A percentile compares a stretch with the other conserved stretches of the same genome.
phyloP scores from a whole-genome alignment of 2,113 vertebrate genomes.

The Charina bottae region DNA sequence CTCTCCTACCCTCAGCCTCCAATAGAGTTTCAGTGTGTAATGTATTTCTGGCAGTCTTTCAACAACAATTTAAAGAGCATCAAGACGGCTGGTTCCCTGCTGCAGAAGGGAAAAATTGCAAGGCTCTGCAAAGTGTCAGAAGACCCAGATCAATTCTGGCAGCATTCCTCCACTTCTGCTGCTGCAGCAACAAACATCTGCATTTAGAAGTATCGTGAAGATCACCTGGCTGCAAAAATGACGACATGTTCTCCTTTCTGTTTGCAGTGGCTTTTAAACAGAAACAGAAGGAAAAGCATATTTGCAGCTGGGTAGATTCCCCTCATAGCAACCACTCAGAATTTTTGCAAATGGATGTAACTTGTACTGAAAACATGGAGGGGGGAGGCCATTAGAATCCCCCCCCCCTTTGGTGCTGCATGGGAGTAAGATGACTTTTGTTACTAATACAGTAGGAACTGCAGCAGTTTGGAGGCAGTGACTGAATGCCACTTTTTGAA shows the following conservation, averaged over 20 bases:
- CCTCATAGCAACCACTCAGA: not conserved
- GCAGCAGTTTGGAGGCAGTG: not conserved
- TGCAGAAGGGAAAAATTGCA: not conserved
- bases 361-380: not conserved
- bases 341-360: not conserved
- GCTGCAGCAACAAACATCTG: not conserved
- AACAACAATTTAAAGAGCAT: not conserved
- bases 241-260: not conserved
- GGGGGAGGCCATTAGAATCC: not conserved
- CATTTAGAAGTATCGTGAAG: not conserved
- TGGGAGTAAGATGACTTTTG: not conserved
- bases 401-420: not conserved
- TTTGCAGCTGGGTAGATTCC: not conserved
- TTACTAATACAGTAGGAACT: not conserved
- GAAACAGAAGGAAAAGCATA: not conserved
- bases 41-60: not conserved
- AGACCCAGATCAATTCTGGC: not conserved
- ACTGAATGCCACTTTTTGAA: not conserved
- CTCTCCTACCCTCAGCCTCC: not conserved
- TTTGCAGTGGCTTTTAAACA: not conserved
- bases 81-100: not conserved
- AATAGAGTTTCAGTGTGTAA: not conserved
- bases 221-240: not conserved
- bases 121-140: not conserved
- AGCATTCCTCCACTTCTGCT: not conserved